Conservation (phyloP, 2,797 vertebrate species). For the Clangula hyemalis region DNA sequence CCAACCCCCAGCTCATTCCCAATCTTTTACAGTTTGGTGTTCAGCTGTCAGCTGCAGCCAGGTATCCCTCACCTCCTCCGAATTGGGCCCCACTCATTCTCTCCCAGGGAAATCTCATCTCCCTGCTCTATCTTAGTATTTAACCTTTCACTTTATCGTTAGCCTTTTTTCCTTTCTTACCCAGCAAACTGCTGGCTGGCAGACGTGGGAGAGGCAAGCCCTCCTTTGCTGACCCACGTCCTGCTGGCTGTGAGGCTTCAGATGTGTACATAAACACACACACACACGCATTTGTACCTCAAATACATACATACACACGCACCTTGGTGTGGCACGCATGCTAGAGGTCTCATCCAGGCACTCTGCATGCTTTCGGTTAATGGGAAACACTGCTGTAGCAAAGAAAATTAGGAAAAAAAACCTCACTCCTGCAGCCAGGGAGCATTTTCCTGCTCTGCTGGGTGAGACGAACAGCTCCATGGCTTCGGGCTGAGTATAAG, state of each 20-base stretch:
- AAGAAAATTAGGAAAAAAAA: background rate
- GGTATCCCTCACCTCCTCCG: background rate
- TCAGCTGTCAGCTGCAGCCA: rapidly evolving
- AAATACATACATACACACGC: too few species aligned
- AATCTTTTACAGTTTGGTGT: background rate
- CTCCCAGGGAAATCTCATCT: background rate
- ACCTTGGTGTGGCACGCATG: rapidly evolving
- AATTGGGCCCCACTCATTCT: rapidly evolving
- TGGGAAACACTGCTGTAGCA: background rate
- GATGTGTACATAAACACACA: too few species aligned
- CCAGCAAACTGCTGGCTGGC: background rate
- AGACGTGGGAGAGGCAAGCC: background rate
- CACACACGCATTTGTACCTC: too few species aligned
- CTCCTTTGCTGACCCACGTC: background rate
- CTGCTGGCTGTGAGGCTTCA: background rate
- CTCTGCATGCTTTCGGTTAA: background rate
- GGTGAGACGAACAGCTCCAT: background rate
- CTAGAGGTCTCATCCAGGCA: background rate
- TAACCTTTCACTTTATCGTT: background rate
- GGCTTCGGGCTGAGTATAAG: background rate
- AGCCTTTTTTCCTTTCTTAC: background rate
- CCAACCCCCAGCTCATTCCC: background rate
- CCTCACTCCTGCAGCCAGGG: background rate
- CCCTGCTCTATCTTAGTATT: background rate
- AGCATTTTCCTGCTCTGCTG: background rate